Conservation (phyloP, 2,113 vertebrate species). For the Fulmarus glacialis region DNA sequence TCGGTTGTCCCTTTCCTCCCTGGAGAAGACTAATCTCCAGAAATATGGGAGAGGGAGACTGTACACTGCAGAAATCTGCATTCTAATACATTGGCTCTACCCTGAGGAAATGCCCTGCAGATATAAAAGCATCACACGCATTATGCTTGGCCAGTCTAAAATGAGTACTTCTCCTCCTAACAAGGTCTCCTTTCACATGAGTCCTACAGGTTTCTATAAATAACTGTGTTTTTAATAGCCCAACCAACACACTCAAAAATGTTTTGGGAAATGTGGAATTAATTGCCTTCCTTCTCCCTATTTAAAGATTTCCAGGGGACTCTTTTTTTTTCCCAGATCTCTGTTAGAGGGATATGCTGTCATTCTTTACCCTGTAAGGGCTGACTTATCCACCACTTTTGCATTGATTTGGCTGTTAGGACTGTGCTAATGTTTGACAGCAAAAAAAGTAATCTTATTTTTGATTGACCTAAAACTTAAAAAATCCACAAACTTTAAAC, state of each 20-base stretch:
- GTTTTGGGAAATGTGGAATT: constrained; percentile 50
- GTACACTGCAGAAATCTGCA: background rate
- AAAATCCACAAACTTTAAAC: background rate
- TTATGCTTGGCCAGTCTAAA: background rate
- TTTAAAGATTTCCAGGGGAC: background rate
- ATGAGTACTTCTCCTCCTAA: background rate
- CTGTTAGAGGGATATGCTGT: background rate
- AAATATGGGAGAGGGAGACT: background rate
- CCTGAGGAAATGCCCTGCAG: constrained; percentile 50
- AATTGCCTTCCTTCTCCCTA: constrained; percentile 9
- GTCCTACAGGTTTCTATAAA: constrained; percentile 34
- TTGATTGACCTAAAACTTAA: background rate
- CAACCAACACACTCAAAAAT: background rate
- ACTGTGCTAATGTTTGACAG: background rate
- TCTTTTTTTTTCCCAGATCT: background rate
- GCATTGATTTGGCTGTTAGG: background rate
- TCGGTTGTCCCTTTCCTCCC: background rate
- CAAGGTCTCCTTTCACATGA: constrained; percentile 39
- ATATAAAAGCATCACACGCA: background rate
- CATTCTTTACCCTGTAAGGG: background rate
- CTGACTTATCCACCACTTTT: background rate
- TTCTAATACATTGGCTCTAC: background rate
- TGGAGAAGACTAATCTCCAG: background rate
- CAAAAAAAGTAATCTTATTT: background rate
- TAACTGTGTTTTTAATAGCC: constrained; percentile 48